Percentiles rank a stretch among this genome's conserved stretches.
Evolutionary conservation across 2,888 invertebrate genomes (phyloP).

Genomic region (Willowsia nigromaculata): DNA sequence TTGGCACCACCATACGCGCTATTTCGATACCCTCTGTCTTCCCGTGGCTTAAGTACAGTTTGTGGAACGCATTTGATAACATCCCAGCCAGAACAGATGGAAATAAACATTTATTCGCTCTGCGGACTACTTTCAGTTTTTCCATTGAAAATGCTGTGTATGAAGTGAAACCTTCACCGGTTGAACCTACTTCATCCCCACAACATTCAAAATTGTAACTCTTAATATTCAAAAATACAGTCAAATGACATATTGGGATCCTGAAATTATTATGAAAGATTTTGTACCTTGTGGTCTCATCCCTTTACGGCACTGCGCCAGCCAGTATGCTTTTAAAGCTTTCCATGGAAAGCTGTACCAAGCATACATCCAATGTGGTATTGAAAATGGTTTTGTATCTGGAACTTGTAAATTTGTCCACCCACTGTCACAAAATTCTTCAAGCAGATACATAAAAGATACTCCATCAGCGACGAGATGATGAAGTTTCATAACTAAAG

Average conservation of each 20-base stretch:
- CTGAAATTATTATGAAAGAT: not conserved
- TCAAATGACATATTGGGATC: too few species aligned
- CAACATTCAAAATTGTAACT: not conserved
- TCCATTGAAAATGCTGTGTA: constrained; percentile 76
- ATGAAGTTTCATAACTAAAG: constrained; percentile 76
- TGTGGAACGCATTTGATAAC: constrained; percentile 74
- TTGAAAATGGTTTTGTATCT: constrained; percentile 68
- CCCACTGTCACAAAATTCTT: constrained; percentile 75
- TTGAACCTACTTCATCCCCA: constrained; percentile 31
- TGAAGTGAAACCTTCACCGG: constrained; percentile 75
- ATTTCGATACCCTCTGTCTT: constrained; percentile 72
- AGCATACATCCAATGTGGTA: constrained; percentile 77
- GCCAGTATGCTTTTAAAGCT: constrained; percentile 76
- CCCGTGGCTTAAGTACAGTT: constrained; percentile 71
- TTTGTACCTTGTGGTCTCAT: constrained; percentile 76
- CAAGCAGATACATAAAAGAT: constrained; percentile 77
- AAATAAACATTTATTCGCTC: constrained; percentile 75
- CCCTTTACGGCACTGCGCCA: constrained; percentile 76
- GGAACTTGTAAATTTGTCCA: constrained; percentile 75
- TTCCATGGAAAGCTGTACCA: constrained; percentile 78
- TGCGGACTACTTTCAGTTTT: constrained; percentile 74
- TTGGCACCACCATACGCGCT: constrained; percentile 76
- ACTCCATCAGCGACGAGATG: constrained; percentile 78
- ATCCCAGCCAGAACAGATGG: constrained; percentile 76
- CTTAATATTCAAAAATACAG: too few species aligned